These are phyloP conservation scores for Silurus aristotelis DNA, from an alignment of 2,797 vertebrate species.

Conservation along the genomic window DNA sequence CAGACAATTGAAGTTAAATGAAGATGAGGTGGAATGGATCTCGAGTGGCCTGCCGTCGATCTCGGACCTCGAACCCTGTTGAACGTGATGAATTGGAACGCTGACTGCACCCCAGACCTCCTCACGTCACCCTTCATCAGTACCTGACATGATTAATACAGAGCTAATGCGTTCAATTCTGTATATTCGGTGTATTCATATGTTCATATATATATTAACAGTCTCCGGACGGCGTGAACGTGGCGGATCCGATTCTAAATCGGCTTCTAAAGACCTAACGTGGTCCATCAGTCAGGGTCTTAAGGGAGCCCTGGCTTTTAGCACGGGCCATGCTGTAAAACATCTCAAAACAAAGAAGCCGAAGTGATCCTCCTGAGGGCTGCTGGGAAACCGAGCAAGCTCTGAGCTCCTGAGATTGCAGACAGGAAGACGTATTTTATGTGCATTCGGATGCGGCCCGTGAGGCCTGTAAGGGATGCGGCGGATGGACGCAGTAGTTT, in stretches of 20 bases:
- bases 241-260: constrained; percentile 33
- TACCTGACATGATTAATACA: background rate
- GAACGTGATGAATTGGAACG: too few relatives aligned
- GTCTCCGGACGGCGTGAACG: background rate
- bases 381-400: background rate
- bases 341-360: constrained; percentile 28
- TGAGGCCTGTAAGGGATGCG: constrained; percentile 33
- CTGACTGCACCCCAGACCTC: too few relatives aligned
- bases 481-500: constrained; percentile 32
- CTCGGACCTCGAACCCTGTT: too few relatives aligned
- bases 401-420: constrained; percentile 7
- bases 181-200: too few relatives aligned
- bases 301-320: constrained; percentile 6
- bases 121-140: too few relatives aligned
- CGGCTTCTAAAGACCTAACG: constrained; percentile 31
- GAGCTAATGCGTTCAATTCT: too few relatives aligned
- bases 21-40: too few relatives aligned
- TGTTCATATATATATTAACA: too few relatives aligned
- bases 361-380: constrained; percentile 23
- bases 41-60: too few relatives aligned
- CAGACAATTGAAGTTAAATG: too few relatives aligned
- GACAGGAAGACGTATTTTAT: constrained; percentile 44
- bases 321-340: constrained; percentile 11
- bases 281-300: constrained; percentile 1
- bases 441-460: constrained; percentile 35